Base-by-base conservation (phyloP, 2,888 invertebrate genomes). In the Macroteleia sp. region DNA sequence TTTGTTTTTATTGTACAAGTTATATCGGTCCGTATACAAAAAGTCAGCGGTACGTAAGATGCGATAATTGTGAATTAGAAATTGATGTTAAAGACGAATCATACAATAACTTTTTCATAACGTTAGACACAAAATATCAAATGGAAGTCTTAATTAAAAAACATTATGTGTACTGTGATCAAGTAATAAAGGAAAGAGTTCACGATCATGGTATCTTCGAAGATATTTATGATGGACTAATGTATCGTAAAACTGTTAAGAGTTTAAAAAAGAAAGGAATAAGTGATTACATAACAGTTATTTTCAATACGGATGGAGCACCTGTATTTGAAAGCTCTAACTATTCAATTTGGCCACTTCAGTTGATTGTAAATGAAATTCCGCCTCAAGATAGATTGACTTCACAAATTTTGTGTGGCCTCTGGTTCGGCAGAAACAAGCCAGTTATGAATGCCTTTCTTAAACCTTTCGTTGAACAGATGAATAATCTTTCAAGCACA, bases 371-470 rank as follows among this genome's bases (percentile, higher is more conserved):
- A 2, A 61, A 61, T 34, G 61, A 61, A 36, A 30, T 61, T 16
- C 46, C 46, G 12, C 16, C 39, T 9, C 30, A 62, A 50, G 25
- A 41, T 1, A 50, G 50, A 62, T 20, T n/a, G 10, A 39, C 12
- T 16, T 19, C 36, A n/a, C 36, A 3, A 30, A 30, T 62, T 14
- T 12, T 62, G 9, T 36, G 19, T 10, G 50, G 62, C 1, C n/a
- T 62, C n/a, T 62, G 62, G 62, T 62, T 48, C 41, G 41, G 50
- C 1, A 48, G 41, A 50, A 8, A 1, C 5, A 62, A 62, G 41
- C 62, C 50, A 10, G 17, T 28, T 19, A 62, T 62, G 50, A 62
- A 62, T 25, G 46, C 20, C 10, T 62, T 62, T 34, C 10, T 62
- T 8, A 20, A 12, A 14, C 50, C 62, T 8, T 61, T 61, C 17